Percentiles rank a stretch among this genome's conserved stretches.
Conservation (phyloP, 2,113 vertebrate genomes). For the Cepphus grylle region DNA sequence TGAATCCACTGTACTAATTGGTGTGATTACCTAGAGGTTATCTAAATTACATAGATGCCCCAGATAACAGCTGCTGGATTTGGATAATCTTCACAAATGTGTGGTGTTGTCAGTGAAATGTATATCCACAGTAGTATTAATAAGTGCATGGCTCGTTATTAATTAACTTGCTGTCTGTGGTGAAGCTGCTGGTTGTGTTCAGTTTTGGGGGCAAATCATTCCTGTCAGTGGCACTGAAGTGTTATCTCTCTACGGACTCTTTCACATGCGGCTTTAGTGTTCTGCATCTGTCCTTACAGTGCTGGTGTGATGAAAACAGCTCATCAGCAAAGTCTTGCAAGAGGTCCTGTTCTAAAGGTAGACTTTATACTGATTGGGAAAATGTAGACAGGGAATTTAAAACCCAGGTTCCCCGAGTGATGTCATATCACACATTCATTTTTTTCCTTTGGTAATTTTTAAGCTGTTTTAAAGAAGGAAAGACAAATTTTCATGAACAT, state of each 20-base stretch:
- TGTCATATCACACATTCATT: accelerated
- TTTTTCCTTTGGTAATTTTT: neutral
- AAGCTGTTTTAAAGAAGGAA: neutral
- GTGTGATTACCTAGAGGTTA: neutral
- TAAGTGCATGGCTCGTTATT: neutral
- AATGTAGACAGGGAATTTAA: neutral
- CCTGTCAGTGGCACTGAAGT: neutral
- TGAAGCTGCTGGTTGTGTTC: neutral
- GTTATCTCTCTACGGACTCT: accelerated
- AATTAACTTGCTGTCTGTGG: neutral
- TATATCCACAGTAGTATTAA: neutral
- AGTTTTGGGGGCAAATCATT: neutral
- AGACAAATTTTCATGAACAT: neutral
- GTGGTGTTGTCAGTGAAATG: neutral
- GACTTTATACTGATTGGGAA: neutral
- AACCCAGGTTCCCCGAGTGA: neutral
- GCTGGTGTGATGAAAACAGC: conserved; percentile 14
- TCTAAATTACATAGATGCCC: neutral
- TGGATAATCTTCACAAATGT: neutral
- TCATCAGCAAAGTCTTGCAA: neutral
- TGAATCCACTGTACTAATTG: neutral
- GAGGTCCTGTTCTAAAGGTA: neutral
- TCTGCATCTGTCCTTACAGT: neutral
- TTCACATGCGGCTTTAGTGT: neutral
- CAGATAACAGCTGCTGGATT: neutral